A percentile compares a stretch with the other conserved stretches of the same genome.
phyloP scores from a whole-genome alignment of 2,113 vertebrate genomes.

The Myotis davidii region DNA sequence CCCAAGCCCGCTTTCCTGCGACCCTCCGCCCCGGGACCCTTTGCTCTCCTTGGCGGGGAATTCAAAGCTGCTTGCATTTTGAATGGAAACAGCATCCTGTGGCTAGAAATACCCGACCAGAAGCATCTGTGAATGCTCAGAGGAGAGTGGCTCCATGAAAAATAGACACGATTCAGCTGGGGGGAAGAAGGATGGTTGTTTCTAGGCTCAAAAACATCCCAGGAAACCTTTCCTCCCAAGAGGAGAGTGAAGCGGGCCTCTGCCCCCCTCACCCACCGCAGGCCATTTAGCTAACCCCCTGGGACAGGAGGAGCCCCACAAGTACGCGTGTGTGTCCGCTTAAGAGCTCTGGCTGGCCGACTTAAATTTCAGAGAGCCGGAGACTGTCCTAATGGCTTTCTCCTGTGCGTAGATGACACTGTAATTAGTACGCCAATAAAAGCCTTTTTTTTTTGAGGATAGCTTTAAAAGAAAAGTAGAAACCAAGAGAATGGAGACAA shows the following conservation, averaged over 20 bases:
- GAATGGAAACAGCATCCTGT: background rate
- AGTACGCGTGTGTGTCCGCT: background rate
- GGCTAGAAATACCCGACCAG: background rate
- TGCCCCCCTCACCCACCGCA: background rate
- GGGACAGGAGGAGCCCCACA: background rate
- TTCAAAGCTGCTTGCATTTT: background rate
- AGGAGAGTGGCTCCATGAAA: background rate
- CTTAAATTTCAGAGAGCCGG: constrained; percentile 12
- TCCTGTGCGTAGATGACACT: constrained; percentile 5
- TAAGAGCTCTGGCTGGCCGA: background rate
- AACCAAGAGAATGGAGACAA: background rate
- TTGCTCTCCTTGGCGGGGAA: background rate
- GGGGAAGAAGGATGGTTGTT: background rate
- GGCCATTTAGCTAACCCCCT: background rate
- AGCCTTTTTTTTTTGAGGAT: background rate
- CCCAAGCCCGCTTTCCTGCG: background rate
- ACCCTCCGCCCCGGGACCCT: background rate
- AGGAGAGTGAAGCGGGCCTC: background rate
- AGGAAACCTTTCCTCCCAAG: background rate
- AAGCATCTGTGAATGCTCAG: background rate
- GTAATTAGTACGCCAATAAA: constrained; percentile 37
- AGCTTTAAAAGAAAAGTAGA: background rate
- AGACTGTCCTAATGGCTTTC: background rate
- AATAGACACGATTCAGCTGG: background rate
- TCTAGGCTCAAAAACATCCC: background rate